phyloP scores from a whole-genome alignment of 2,888 invertebrate species.

The Melitaea athalia region DNA sequence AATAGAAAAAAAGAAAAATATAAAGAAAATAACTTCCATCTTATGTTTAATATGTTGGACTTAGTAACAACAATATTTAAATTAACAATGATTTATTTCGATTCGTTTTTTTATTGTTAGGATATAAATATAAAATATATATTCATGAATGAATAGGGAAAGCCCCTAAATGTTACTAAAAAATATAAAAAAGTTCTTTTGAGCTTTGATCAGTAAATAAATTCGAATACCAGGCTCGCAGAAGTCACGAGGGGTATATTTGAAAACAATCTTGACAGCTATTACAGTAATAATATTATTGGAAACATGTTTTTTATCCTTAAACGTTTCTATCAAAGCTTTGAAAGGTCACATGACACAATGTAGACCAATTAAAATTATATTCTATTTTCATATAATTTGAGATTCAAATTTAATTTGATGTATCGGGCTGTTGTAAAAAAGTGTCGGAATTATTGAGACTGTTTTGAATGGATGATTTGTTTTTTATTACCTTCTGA shows the following conservation, averaged over 20 bases:
- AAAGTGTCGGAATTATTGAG: slow-evolving; percentile 5
- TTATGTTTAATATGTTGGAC: no score
- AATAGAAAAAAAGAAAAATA: no score
- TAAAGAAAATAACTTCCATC: no score
- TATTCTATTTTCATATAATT: background rate
- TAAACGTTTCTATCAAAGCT: slow-evolving; percentile 28
- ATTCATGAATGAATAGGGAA: no score
- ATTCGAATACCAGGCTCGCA: slow-evolving; percentile 36
- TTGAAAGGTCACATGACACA: slow-evolving; percentile 19
- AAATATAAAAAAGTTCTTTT: slow-evolving; percentile 16
- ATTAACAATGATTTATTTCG: no score
- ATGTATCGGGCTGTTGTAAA: background rate
- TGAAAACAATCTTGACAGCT: slow-evolving; percentile 40
- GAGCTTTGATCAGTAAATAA: slow-evolving; percentile 27
- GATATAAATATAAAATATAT: no score
- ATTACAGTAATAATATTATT: slow-evolving; percentile 33
- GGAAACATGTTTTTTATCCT: slow-evolving; percentile 40
- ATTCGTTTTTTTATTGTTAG: no score
- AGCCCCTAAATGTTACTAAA: no score
- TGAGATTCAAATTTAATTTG: slow-evolving; percentile 14
- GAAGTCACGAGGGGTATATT: slow-evolving; percentile 32
- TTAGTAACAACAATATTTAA: no score
- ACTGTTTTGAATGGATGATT: slow-evolving; percentile 17
- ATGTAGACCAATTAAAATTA: background rate
- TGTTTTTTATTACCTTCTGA: slow-evolving; percentile 4